Percentiles rank a stretch among this genome's conserved stretches.
Evolutionary conservation across 2,113 vertebrate species (phyloP).

Genomic region (Zeus faber): DNA sequence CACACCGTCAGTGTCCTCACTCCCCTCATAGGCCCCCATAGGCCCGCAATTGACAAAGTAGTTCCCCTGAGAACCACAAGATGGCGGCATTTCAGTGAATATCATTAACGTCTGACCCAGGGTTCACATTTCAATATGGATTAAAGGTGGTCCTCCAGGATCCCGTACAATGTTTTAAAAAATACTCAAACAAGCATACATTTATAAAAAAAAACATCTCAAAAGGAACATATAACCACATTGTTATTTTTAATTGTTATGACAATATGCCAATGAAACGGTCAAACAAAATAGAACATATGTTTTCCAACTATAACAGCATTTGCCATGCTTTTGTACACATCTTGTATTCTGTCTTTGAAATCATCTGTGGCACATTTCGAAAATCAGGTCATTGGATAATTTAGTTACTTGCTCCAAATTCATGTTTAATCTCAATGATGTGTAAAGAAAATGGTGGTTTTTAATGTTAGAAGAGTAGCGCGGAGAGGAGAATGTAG

Average conservation of each 20-base stretch:
- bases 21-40: neutral
- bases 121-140: neutral
- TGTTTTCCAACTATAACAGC: too few relatives aligned
- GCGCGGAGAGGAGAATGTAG: neutral
- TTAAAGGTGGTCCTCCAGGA: neutral
- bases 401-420: conserved; percentile 15
- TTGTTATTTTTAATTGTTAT: neutral
- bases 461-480: too few relatives aligned
- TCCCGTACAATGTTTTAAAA: neutral
- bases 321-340: too few relatives aligned
- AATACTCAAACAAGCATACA: neutral
- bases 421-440: conserved; percentile 13
- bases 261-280: too few relatives aligned
- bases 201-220: too few relatives aligned
- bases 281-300: too few relatives aligned
- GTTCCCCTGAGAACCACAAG: conserved; percentile 20
- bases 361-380: conserved; percentile 43
- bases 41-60: neutral
- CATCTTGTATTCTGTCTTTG: conserved; percentile 28
- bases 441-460: too few relatives aligned
- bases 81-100: conserved; percentile 25
- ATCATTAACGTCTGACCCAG: neutral
- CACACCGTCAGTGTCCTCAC: conserved; percentile 2
- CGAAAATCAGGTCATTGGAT: conserved; percentile 37
- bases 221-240: too few relatives aligned